These are phyloP conservation scores for Hydropsyche tenuis DNA, from an alignment of 1,140 invertebrate genomes.

Conservation along the genomic window DNA sequence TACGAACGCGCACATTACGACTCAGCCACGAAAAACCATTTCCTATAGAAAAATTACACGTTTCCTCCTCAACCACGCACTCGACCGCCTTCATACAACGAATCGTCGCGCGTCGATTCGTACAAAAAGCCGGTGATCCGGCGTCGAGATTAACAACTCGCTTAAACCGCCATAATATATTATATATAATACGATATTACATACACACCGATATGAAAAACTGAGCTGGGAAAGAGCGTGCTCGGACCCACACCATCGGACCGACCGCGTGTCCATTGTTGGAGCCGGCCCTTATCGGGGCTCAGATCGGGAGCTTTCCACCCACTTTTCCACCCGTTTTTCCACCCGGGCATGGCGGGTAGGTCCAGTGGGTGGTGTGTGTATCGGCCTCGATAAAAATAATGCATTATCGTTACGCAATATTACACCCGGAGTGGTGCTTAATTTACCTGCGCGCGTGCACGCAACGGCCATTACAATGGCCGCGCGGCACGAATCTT, in stretches of 20 bases:
- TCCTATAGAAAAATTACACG: too few species aligned
- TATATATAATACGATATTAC: too few species aligned
- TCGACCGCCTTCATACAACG: too few species aligned
- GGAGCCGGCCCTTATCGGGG: neutral
- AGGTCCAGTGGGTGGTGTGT: neutral
- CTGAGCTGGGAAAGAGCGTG: too few species aligned
- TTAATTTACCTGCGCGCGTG: slow-evolving; percentile 29
- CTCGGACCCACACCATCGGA: neutral
- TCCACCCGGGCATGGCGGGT: neutral
- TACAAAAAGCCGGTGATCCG: neutral
- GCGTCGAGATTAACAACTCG: slow-evolving; percentile 12
- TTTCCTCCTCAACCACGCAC: too few species aligned
- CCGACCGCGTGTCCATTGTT: slow-evolving; percentile 1
- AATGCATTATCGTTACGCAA: slow-evolving; percentile 42
- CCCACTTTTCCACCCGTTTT: too few species aligned
- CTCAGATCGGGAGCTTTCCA: neutral
- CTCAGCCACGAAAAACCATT: too few species aligned
- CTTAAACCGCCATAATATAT: neutral
- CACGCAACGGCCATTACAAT: slow-evolving; percentile 36
- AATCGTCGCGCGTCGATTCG: too few species aligned
- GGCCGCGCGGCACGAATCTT: slow-evolving; percentile 31
- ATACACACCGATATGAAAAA: too few species aligned
- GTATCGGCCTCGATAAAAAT: slow-evolving; percentile 41
- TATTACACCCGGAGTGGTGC: slow-evolving; percentile 41
- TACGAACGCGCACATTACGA: too few species aligned